These are phyloP conservation scores for Vesta saturnalis DNA, from an alignment of 2,888 invertebrate genomes.

Conservation along the genomic window DNA sequence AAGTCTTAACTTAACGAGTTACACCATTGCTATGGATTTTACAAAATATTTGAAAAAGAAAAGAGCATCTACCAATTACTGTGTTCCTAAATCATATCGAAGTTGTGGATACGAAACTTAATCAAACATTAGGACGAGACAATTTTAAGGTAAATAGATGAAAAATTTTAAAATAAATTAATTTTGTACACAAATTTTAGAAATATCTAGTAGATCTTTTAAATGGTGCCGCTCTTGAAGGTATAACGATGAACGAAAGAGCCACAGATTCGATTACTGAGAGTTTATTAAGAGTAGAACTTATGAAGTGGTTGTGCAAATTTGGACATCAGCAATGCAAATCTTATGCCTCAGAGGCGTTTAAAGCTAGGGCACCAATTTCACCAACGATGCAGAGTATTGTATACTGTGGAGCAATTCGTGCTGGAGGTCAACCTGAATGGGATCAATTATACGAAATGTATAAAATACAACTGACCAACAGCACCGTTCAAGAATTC, in stretches of 20 bases:
- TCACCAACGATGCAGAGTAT: conserved; percentile 67
- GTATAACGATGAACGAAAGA: not conserved
- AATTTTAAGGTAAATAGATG: not conserved
- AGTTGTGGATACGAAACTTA: not conserved
- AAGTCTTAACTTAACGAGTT: conserved; percentile 67
- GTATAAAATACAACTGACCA: not conserved
- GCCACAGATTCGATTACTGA: conserved; percentile 5
- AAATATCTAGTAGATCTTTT: not conserved
- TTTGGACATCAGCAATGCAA: conserved; percentile 42
- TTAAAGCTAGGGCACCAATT: conserved; percentile 58
- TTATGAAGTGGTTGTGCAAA: conserved; percentile 49
- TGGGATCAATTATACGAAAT: conserved; percentile 42
- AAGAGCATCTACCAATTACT: conserved; percentile 70
- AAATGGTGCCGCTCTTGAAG: not conserved
- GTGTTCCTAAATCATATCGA: not conserved
- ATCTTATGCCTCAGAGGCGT: conserved; percentile 11
- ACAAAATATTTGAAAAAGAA: conserved; percentile 68
- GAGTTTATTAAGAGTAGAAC: conserved; percentile 56
- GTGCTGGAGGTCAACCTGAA: conserved; percentile 56
- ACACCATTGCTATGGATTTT: conserved; percentile 66
- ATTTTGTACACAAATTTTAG: not conserved
- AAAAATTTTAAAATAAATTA: not conserved
- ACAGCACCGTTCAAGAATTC: not conserved
- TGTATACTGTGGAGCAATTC: conserved; percentile 70
- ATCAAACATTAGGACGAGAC: not conserved